phyloP scores from a whole-genome alignment of 2,113 vertebrate genomes.

The Cavia aperea region DNA sequence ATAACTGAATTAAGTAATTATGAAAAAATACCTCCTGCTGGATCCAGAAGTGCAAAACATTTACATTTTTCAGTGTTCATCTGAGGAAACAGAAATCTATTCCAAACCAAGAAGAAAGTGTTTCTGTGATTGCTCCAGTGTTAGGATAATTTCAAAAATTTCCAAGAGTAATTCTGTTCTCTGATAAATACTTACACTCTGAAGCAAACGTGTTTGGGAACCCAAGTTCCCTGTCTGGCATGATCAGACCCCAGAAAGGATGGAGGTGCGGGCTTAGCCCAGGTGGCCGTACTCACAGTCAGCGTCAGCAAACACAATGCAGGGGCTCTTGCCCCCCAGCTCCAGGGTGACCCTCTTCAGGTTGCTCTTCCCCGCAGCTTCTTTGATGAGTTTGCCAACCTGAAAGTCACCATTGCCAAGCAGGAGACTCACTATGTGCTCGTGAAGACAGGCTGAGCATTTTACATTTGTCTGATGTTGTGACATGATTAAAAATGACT shows the following conservation, averaged over 20 bases:
- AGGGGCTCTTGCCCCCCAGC: conserved; percentile 90
- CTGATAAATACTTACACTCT: not conserved
- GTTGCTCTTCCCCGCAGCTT: conserved; percentile 76
- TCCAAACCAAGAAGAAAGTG: not conserved
- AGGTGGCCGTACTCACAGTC: conserved; percentile 79
- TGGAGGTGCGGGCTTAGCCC: not conserved
- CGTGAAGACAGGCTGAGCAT: not conserved
- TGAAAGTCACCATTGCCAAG: conserved; percentile 44
- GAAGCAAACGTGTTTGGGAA: not conserved
- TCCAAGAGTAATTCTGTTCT: not conserved
- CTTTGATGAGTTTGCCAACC: no score
- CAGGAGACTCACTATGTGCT: not conserved
- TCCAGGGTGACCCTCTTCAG: conserved; percentile 89
- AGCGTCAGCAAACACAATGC: conserved; percentile 88
- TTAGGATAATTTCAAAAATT: not conserved
- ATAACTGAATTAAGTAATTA: not conserved
- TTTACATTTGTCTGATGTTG: not conserved
- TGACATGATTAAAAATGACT: not conserved
- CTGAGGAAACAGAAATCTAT: not conserved
- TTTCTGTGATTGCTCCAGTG: not conserved
- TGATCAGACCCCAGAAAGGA: not conserved
- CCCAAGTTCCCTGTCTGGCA: not conserved
- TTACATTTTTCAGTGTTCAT: not conserved
- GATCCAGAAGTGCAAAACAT: not conserved
- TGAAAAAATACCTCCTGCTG: not conserved